These are phyloP conservation scores for Neogale vison DNA, from an alignment of 2,113 vertebrate species.

Conservation along the genomic window DNA sequence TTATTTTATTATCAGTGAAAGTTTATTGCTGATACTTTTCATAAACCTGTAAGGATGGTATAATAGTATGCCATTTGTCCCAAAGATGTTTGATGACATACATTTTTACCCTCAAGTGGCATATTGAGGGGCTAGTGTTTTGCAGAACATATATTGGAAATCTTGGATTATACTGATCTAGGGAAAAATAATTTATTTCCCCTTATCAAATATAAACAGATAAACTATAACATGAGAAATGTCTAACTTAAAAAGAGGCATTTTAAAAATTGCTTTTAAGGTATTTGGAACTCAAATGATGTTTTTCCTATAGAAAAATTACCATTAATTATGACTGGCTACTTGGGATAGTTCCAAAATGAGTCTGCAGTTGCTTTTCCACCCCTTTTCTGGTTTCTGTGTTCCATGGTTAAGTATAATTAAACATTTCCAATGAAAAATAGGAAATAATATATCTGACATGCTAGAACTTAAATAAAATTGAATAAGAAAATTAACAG, in stretches of 20 bases:
- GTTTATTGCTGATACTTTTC: background rate
- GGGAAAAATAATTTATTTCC: slow-evolving; percentile 28
- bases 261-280: background rate
- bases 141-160: background rate
- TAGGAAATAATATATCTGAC: background rate
- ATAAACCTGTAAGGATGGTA: background rate
- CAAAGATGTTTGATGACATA: background rate
- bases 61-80: background rate
- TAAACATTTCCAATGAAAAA: slow-evolving; percentile 17
- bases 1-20: background rate
- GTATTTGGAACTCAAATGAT: background rate
- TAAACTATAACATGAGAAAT: background rate
- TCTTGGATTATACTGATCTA: background rate
- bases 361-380: background rate
- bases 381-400: slow-evolving; percentile 7
- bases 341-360: background rate
- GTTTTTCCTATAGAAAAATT: background rate
- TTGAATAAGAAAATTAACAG: background rate
- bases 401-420: background rate
- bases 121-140: slow-evolving; percentile 23
- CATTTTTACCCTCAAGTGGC: background rate
- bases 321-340: background rate
- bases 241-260: background rate
- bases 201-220: background rate
- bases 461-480: background rate